Conservation (phyloP, 2,113 vertebrate genomes). For the Gasterosteus aculeatus region DNA sequence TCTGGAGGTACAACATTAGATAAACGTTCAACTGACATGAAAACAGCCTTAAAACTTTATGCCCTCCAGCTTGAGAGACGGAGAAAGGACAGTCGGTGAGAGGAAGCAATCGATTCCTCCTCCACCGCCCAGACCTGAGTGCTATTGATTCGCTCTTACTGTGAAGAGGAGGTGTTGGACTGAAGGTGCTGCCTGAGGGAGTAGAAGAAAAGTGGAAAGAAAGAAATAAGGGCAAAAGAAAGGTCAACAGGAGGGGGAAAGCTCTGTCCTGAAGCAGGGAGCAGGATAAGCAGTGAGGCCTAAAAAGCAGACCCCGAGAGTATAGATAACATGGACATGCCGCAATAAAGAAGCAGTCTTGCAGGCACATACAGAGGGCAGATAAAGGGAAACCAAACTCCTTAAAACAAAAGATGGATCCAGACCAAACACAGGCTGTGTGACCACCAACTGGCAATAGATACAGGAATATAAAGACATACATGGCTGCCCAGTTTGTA, state of each 20-base stretch:
- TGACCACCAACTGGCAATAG: not conserved
- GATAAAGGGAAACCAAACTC: not conserved
- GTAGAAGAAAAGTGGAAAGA: constrained; percentile 34
- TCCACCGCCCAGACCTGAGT: constrained; percentile 35
- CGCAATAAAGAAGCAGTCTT: not conserved
- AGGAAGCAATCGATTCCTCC: constrained; percentile 41
- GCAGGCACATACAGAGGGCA: not conserved
- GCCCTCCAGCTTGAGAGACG: constrained; percentile 35
- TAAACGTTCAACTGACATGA: constrained; percentile 27
- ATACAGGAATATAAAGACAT: not conserved
- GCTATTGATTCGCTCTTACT: constrained; percentile 46
- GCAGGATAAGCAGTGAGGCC: not conserved
- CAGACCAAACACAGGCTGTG: not conserved
- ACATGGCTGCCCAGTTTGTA: not conserved
- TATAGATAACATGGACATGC: not conserved
- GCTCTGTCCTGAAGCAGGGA: not conserved
- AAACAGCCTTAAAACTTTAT: constrained; percentile 29
- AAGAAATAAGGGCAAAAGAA: not conserved
- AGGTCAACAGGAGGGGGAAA: constrained; percentile 5
- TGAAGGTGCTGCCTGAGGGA: constrained; percentile 51
- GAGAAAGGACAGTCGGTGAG: constrained; percentile 30
- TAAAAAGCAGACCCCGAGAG: not conserved
- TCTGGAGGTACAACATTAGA: constrained; percentile 34
- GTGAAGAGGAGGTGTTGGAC: constrained; percentile 52
- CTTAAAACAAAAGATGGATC: not conserved